Base-by-base conservation (phyloP, 2,888 invertebrate species). In the Lochmaea crataegi region DNA sequence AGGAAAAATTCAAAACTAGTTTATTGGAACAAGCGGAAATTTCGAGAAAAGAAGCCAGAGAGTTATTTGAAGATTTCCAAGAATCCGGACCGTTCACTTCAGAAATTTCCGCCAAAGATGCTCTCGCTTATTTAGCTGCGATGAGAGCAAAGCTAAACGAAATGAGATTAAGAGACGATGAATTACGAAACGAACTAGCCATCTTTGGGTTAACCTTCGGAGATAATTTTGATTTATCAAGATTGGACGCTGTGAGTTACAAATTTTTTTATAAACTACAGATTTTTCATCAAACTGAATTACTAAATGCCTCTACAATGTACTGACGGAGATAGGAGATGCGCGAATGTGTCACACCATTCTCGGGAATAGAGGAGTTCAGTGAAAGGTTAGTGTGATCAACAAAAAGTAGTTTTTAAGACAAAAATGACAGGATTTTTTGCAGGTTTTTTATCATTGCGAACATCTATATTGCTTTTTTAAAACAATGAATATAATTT, bases 161-260 rank as follows among this genome's bases (percentile, higher is more conserved):
- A 1, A 86, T 94, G 75, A 89, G 92, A 82, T 88, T 89, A 51
- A 91, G 91, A 82, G 94, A 95, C 83, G 88, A 89, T 68, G 88
- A 88, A 65, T 88, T 95, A 82, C 90, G 91, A 81, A 87, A 89
- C 85, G 94, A 96, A 81, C 89, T 96, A 72, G 90, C 89, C 42
- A 91, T 94, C 63, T 96, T 96, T 84, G 92, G 93, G 81, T 90
- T 96, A 68, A 94, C 92, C 84, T 92, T 93, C 68, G 93, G 94
- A 65, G 91, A 91, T 81, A 92, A 92, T 77, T 81, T 89, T 57
- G 92, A 93, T 80, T 89, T 94, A n/a, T 89, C 88, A 77, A 90
- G 88, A 82, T 88, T 94, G 80, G 91, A 92, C 79, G 83, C 88
- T 87, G 85, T 81, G 68, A 75, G 73, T 70, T 41, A 61, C 16